Conservation (phyloP, 2,797 vertebrate species). For the Squalus acanthias region DNA sequence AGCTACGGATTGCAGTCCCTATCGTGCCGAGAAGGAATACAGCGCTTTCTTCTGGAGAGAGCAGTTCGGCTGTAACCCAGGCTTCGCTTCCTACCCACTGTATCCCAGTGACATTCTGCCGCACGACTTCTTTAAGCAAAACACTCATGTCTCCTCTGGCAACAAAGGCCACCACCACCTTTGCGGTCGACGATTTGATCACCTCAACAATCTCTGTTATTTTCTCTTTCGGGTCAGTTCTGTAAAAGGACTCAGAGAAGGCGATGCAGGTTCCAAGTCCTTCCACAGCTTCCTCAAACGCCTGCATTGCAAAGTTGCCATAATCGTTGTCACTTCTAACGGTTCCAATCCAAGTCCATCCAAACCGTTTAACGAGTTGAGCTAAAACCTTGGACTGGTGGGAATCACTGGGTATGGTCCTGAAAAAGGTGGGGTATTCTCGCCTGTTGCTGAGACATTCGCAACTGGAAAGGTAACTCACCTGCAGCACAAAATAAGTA, state of each 20-base stretch:
- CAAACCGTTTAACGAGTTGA: slow-evolving; percentile 57
- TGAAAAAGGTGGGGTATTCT: slow-evolving; percentile 62
- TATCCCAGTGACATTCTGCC: slow-evolving; percentile 58
- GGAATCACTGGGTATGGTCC: slow-evolving; percentile 67
- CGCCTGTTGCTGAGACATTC: slow-evolving; percentile 63
- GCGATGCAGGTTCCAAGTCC: slow-evolving; percentile 64
- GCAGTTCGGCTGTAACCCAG: slow-evolving; percentile 65
- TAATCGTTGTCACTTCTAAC: slow-evolving; percentile 61
- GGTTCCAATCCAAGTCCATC: slow-evolving; percentile 54
- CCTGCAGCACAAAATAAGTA: slow-evolving; percentile 48
- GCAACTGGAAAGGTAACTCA: slow-evolving; percentile 69
- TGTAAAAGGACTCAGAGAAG: slow-evolving; percentile 60
- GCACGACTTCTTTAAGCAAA: slow-evolving; percentile 54
- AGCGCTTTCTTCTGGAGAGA: slow-evolving; percentile 52
- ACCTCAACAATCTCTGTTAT: slow-evolving; percentile 52
- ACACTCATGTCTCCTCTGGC: slow-evolving; percentile 63
- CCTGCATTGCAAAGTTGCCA: slow-evolving; percentile 56
- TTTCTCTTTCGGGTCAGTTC: slow-evolving; percentile 50
- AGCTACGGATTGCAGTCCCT: slow-evolving; percentile 55
- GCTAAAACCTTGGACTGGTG: slow-evolving; percentile 66
- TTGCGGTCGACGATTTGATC: slow-evolving; percentile 57
- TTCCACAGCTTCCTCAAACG: slow-evolving; percentile 55
- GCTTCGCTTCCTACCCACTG: slow-evolving; percentile 67
- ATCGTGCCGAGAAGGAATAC: slow-evolving; percentile 55
- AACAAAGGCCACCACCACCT: slow-evolving; percentile 63